Evolutionary conservation across 1,140 invertebrate genomes (phyloP), one percentile per base, ranked within the genome.

Genomic region (Monochamus saltuarius): DNA sequence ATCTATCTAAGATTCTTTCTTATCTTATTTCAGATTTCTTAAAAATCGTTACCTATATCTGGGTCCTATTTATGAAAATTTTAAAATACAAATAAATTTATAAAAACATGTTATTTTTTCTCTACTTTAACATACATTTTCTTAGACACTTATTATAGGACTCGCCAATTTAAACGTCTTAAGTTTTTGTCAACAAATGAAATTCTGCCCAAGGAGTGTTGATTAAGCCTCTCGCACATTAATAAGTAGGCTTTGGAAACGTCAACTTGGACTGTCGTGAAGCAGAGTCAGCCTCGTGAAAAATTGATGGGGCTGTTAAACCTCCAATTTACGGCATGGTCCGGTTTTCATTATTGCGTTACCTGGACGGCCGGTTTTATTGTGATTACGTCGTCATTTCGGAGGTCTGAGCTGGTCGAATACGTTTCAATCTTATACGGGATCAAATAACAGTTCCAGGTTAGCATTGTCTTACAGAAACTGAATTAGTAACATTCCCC

Each of bases 251-350:
- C n/a, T 42, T n/a, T 42, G n/a, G n/a, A 17, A 42, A 42, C n/a
- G 39, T 7, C n/a, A 17, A 42, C 39, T 13, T 4, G 7, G n/a
- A 42, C n/a, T 3, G 39, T 42, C 2, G 42, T 40, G 22, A 29
- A 29, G 22, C 22, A 29, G 35, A 39, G 51, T 60, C 60, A 60
- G 52, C 56, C 59, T 65, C 54, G 54, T 65, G 63, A 65, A 65
- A 65, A 65, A 65, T 65, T 65, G 63, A 65, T 65, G 49, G 59
- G 59, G 55, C 53, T 57, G 63, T 65, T 65, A 65, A 65, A 62
- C 59, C 54, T 57, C 56, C 59, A 58, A 58, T 65, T 65, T 65
- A 62, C 51, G 42, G 55, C 59, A 65, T 61, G 63, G 63, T 55
- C 58, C 53, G 59, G 59, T 62, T 61, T 62, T 65, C 63, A 65